Percentiles rank a stretch among this genome's conserved stretches.
Evolutionary conservation across 2,888 invertebrate genomes (phyloP).

Genomic region (Zaprionus bogoriensis): DNA sequence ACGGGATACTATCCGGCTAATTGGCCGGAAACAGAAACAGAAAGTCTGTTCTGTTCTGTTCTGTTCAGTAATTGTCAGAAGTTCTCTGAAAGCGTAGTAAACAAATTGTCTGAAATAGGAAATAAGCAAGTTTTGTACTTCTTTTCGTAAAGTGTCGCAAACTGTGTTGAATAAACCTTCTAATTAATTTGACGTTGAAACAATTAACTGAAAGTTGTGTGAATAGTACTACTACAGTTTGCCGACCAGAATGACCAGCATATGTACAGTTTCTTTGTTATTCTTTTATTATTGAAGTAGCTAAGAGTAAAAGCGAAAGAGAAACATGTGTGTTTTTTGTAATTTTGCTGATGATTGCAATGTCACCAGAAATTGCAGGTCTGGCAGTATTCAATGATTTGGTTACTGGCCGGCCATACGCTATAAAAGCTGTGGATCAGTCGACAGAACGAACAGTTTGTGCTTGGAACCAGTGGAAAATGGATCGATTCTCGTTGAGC

Average conservation of each 20-base stretch:
- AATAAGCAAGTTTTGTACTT: not conserved
- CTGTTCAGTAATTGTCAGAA: slow-evolving; percentile 4
- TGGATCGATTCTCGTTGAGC: slow-evolving; percentile 32
- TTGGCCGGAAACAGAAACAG: slow-evolving; percentile 7
- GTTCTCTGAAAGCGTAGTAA: slow-evolving; percentile 2
- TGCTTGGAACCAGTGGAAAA: slow-evolving; percentile 19
- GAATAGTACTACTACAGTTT: not conserved
- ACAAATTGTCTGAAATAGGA: not conserved
- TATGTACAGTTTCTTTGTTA: not conserved
- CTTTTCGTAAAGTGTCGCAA: too few species aligned
- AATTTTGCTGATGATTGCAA: slow-evolving; percentile 70
- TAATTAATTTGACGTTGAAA: not conserved
- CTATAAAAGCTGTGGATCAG: slow-evolving; percentile 56
- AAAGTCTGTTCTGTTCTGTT: slow-evolving; percentile 29
- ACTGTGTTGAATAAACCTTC: too few species aligned
- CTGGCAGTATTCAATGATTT: slow-evolving; percentile 60
- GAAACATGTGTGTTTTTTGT: slow-evolving; percentile 23
- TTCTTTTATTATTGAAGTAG: not conserved
- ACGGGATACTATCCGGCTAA: slow-evolving; percentile 2
- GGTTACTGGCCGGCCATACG: slow-evolving; percentile 19
- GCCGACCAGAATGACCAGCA: too few species aligned
- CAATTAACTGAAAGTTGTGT: not conserved
- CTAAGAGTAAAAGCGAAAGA: not conserved
- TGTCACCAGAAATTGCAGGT: slow-evolving; percentile 67
- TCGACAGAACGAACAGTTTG: slow-evolving; percentile 25